Conservation (phyloP, 92 coral and sea anemone genomes). For the Porites evermanni region DNA sequence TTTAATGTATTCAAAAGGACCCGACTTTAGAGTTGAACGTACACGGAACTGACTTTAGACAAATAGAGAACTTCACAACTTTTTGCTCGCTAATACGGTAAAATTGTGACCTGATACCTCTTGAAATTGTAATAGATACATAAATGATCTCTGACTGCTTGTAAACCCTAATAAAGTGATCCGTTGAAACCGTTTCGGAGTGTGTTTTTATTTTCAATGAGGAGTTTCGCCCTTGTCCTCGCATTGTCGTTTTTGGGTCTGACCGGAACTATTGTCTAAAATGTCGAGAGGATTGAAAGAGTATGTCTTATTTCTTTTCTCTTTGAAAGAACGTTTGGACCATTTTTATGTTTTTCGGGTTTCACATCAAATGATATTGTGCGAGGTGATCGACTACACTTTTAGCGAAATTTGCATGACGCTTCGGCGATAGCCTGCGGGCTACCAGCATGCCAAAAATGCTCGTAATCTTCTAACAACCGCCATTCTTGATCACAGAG, state of each 20-base stretch:
- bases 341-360: not conserved
- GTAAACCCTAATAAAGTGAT: not conserved
- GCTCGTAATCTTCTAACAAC: no score
- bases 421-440: not conserved
- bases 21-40: not conserved
- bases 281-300: no score
- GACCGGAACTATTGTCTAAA: not conserved
- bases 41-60: not conserved
- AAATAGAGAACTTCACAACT: not conserved
- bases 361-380: not conserved
- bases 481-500: no score
- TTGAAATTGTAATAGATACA: not conserved
- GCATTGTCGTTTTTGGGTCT: not conserved
- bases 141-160: not conserved
- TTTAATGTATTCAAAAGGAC: no score
- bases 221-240: not conserved
- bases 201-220: not conserved
- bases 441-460: not conserved
- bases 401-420: not conserved
- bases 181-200: not conserved
- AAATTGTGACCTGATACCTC: no score
- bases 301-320: not conserved
- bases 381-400: not conserved
- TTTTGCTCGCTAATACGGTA: no score
- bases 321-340: not conserved